Evolutionary conservation across 2,113 vertebrate species (phyloP).

Genomic region (Strigops habroptila): DNA sequence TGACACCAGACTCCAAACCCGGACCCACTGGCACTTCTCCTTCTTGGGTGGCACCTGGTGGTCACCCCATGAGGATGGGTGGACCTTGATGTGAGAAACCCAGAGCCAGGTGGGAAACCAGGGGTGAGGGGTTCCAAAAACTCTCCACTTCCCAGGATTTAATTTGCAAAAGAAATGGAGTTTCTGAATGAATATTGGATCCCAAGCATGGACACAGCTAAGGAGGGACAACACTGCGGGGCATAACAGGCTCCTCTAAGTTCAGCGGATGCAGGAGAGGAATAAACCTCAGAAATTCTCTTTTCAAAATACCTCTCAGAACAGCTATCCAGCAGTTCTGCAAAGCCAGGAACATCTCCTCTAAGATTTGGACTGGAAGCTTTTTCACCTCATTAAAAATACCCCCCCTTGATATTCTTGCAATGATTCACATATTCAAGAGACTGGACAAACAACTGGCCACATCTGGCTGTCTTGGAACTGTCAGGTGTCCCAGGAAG

Average conservation of each 20-base stretch:
- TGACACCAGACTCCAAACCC: background rate
- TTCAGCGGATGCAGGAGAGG: rapidly evolving
- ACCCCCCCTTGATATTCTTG: background rate
- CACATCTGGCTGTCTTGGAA: background rate
- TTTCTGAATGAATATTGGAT: background rate
- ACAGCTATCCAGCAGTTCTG: background rate
- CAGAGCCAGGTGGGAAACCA: background rate
- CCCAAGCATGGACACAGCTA: background rate
- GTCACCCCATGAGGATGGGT: background rate
- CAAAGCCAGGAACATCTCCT: background rate
- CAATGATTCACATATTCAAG: background rate
- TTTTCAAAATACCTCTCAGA: background rate
- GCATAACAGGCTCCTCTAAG: background rate
- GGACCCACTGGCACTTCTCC: background rate
- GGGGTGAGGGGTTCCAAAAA: background rate
- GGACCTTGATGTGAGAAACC: background rate
- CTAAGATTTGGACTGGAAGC: background rate
- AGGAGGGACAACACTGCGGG: background rate
- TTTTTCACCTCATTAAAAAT: background rate
- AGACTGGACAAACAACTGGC: background rate
- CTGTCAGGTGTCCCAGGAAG: background rate
- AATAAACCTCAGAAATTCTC: background rate
- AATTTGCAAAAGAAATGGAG: background rate
- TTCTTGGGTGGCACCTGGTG: background rate
- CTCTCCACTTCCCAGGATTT: background rate